Evolutionary conservation across 2,888 invertebrate species (phyloP), one percentile per base, ranked within the genome.

Genomic region (Monopis laevigella): DNA sequence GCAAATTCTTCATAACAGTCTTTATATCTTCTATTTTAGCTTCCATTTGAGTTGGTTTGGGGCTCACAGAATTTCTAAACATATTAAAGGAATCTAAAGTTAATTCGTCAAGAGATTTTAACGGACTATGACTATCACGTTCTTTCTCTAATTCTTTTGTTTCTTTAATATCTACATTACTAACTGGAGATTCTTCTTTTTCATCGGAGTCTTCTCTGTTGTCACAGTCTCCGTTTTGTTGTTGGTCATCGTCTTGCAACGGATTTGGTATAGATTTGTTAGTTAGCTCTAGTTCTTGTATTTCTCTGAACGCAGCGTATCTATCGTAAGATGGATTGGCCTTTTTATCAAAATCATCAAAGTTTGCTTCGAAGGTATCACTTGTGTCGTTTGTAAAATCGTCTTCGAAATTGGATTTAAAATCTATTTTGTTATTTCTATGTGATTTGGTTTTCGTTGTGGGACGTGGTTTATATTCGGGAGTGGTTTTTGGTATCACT

Each of bases 291-390:
- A 90, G 90, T 54, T 92, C 88, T 50, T 92, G 89, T 50, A 92
- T 85, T 72, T 95, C 94, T 46, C 94, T 83, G 55, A 95, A 94
- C 0, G 90, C 94, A 0, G 94, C 94, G 62, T 95, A 95, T 51
- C 92, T 85, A 59, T 94, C 94, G 55, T 88, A 90, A 0, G 84
- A 66, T 0, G 86, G 69, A 44, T 84, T 84, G 0, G 75, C 71
- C 57, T 81, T 80, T 43, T 69, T 66, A 50, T 78, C 67, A 50
- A 86, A 86, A 53, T 86, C 84, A 29, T 86, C 87, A 54, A 88
- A 89, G 53, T 86, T 87, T 0, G 87, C 86, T 7, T 87, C 86
- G 52, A 89, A 90, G 4, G 84, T 69, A 14, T 84, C 84, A 45
- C 57, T 63, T 1, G 55, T 45, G 2, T 66, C 65, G 1, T 59